These are phyloP conservation scores for Corythoichthys haematopterus DNA, from an alignment of 2,113 vertebrate genomes.

Conservation along the genomic window DNA sequence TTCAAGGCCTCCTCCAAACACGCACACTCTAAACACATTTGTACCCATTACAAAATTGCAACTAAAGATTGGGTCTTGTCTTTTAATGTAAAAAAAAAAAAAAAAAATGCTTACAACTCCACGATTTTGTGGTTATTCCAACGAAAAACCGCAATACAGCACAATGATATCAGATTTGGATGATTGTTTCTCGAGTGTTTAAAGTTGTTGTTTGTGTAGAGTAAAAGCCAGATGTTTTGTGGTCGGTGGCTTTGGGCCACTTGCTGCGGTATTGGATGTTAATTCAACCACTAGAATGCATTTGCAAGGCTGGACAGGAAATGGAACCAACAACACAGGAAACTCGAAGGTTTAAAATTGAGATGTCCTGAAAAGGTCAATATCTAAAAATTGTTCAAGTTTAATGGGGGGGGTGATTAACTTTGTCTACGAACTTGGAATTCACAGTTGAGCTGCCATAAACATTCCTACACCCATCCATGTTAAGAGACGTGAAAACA, in stretches of 20 bases:
- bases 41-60: not conserved
- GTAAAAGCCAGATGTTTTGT: not conserved
- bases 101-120: not conserved
- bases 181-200: not conserved
- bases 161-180: not conserved
- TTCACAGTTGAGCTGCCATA: too few relatives aligned
- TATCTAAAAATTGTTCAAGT: not conserved
- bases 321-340: constrained; percentile 10
- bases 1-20: not conserved
- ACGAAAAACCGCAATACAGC: not conserved
- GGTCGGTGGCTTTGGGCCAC: not conserved
- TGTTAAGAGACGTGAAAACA: too few relatives aligned
- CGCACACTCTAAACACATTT: not conserved
- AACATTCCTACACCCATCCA: too few relatives aligned
- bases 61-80: not conserved
- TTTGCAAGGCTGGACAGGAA: constrained; percentile 1
- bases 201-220: not conserved
- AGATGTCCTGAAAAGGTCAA: not conserved
- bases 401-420: not conserved
- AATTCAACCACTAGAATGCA: constrained; percentile 1
- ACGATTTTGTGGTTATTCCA: not conserved
- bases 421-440: too few relatives aligned
- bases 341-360: not conserved
- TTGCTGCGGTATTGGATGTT: not conserved
- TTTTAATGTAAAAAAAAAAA: not conserved